Evolutionary conservation across 53 echinoderm and acorn worm species (phyloP).

Genomic region (Mesocentrotus franciscanus): DNA sequence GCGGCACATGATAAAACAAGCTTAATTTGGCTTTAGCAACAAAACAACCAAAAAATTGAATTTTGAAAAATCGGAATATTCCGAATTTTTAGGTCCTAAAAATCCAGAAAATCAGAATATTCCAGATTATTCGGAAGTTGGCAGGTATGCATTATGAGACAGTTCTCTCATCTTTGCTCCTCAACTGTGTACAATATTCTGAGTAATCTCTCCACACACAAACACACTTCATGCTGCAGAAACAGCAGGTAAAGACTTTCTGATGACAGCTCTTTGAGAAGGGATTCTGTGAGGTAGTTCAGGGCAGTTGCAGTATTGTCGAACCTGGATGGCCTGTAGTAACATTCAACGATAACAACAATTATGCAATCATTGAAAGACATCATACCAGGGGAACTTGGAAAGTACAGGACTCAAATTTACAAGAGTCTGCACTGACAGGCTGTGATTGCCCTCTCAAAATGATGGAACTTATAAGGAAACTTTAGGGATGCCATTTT

Average conservation of each 20-base stretch:
- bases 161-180: neutral
- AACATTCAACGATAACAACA: neutral
- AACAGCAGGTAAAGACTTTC: conserved; percentile 8
- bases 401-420: too few species aligned
- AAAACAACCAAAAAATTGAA: too few species aligned
- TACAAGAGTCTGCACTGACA: neutral
- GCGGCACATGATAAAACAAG: too few species aligned
- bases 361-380: neutral
- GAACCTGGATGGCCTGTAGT: conserved; percentile 78
- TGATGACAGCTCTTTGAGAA: conserved; percentile 6
- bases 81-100: too few species aligned
- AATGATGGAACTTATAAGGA: too few species aligned
- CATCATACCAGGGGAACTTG: neutral
- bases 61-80: too few species aligned
- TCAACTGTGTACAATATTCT: neutral
- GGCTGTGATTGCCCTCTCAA: too few species aligned
- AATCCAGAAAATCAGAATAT: too few species aligned
- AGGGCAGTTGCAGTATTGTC: conserved; percentile 85
- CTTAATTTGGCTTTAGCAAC: too few species aligned
- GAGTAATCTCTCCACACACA: neutral
- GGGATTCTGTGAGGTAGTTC: conserved; percentile 70
- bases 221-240: neutral
- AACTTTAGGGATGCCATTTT: too few species aligned
- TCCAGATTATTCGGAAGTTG: too few species aligned
- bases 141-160: too few species aligned